A percentile compares a stretch with the other conserved stretches of the same genome.
These are phyloP conservation scores for Glossophaga mutica DNA, from an alignment of 2,797 vertebrate genomes.

Conservation along the genomic window DNA sequence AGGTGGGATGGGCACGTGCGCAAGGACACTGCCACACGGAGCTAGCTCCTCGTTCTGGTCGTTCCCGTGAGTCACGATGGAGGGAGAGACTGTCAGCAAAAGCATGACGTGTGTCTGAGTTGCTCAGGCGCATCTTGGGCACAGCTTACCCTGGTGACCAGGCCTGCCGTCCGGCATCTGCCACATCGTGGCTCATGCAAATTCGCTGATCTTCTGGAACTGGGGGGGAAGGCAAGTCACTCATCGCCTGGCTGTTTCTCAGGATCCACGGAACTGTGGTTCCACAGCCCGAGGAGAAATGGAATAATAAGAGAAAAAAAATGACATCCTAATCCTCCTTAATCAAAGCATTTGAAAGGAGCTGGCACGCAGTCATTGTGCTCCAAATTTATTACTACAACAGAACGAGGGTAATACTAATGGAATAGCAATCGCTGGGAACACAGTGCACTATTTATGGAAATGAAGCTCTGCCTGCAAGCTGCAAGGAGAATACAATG, in stretches of 20 bases:
- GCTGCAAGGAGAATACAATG: neutral
- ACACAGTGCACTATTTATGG: neutral
- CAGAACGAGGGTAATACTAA: conserved; percentile 45
- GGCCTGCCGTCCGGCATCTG: fast-evolving
- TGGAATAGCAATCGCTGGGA: conserved; percentile 3
- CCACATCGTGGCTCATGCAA: fast-evolving
- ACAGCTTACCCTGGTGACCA: neutral
- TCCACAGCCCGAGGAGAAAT: conserved; percentile 5
- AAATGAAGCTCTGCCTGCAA: neutral
- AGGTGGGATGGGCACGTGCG: neutral
- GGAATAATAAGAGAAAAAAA: neutral
- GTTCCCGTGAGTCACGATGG: neutral
- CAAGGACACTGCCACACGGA: neutral
- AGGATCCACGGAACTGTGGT: neutral
- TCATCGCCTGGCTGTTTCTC: neutral
- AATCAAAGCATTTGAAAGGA: conserved; percentile 70
- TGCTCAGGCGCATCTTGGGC: neutral
- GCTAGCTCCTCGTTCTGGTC: neutral
- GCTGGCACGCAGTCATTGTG: neutral
- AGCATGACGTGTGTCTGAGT: neutral
- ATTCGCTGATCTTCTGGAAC: neutral
- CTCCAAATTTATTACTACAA: conserved; percentile 61
- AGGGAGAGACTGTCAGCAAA: neutral
- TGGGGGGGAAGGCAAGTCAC: neutral
- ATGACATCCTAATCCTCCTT: conserved; percentile 53